Conservation (phyloP, 2,797 vertebrate species). For the Avahi laniger region DNA sequence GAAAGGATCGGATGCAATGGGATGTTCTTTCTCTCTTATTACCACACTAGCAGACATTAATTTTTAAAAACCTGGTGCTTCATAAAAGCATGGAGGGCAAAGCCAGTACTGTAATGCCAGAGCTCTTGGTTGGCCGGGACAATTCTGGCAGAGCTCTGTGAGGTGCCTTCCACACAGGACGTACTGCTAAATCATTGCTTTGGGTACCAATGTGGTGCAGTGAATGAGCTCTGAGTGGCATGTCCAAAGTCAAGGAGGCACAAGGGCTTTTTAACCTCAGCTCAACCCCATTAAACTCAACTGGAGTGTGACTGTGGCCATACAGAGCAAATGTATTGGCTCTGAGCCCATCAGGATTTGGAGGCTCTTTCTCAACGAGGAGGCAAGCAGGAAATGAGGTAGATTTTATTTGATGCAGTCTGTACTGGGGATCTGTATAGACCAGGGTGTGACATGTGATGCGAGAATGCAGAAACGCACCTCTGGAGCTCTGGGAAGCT, state of each 20-base stretch:
- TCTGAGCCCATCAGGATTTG: constrained; percentile 18
- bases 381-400: background rate
- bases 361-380: constrained; percentile 18
- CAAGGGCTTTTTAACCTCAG: background rate
- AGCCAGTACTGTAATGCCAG: background rate
- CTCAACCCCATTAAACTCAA: constrained; percentile 26
- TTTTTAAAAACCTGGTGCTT: background rate
- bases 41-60: background rate
- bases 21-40: background rate
- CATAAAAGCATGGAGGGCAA: background rate
- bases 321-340: constrained; percentile 15
- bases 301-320: background rate
- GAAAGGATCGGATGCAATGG: background rate
- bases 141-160: background rate
- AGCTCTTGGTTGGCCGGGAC: background rate
- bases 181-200: background rate
- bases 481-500: background rate
- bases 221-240: background rate
- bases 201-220: background rate
- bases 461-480: background rate
- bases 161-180: background rate
- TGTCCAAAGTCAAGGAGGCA: constrained; percentile 24
- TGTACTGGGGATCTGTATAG: background rate
- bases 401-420: background rate
- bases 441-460: accelerated